Percentiles rank a stretch among this genome's conserved stretches.
Evolutionary conservation across 2,888 invertebrate genomes (phyloP).

Genomic region (Macrophya alboannulata): DNA sequence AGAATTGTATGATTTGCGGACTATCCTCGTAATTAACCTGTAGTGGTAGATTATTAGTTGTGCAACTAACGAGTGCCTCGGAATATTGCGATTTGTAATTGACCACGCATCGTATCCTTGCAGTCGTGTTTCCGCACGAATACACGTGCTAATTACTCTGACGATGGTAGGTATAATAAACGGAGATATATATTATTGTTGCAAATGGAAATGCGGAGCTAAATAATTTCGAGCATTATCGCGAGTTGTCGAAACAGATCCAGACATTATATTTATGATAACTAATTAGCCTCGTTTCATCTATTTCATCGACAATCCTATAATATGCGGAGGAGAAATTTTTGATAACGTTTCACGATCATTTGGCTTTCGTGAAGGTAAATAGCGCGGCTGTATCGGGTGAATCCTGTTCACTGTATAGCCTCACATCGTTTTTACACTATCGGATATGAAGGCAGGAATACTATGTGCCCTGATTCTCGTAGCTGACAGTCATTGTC

Average conservation of each 20-base stretch:
- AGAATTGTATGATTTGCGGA: slow-evolving; percentile 16
- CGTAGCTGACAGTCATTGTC: slow-evolving; percentile 21
- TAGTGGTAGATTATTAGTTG: slow-evolving; percentile 11
- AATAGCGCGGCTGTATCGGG: neutral
- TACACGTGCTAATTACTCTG: neutral
- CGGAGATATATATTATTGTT: neutral
- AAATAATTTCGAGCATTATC: neutral
- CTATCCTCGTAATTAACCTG: neutral
- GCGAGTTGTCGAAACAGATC: no score
- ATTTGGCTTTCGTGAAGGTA: neutral
- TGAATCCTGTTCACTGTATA: neutral
- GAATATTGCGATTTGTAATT: neutral
- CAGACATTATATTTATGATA: no score
- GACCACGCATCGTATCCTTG: neutral
- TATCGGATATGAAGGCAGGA: neutral
- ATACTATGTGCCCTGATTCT: neutral
- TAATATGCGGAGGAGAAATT: neutral
- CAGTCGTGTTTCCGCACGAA: neutral
- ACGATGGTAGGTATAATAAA: neutral
- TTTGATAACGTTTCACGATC: neutral
- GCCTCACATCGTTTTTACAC: neutral
- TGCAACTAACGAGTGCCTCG: neutral
- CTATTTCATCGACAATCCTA: neutral
- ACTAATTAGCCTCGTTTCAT: neutral
- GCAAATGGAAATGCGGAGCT: neutral